These are phyloP conservation scores for Uloborus plumipes DNA, from an alignment of 2,888 invertebrate species.

Conservation along the genomic window DNA sequence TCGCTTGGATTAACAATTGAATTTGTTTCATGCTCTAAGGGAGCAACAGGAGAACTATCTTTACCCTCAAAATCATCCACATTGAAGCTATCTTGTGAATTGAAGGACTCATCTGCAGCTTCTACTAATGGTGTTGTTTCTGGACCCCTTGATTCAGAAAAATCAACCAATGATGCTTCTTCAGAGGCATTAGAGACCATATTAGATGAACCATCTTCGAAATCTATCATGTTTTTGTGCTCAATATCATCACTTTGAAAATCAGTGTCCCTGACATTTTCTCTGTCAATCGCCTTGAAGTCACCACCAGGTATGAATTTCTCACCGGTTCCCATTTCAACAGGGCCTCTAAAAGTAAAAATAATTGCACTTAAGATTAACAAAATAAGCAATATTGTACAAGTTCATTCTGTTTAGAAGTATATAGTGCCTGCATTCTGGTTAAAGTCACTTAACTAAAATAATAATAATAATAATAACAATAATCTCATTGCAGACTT, in stretches of 20 bases:
- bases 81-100: neutral
- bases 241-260: neutral
- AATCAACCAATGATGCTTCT: neutral
- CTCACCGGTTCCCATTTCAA: slow-evolving; percentile 67
- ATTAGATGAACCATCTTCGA: slow-evolving; percentile 17
- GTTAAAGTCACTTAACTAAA: too few species aligned
- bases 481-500: too few species aligned
- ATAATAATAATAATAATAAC: too few species aligned
- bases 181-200: slow-evolving; percentile 33
- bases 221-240: neutral
- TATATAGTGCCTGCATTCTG: too few species aligned
- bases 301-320: slow-evolving; percentile 67
- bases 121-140: neutral
- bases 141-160: neutral
- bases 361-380: slow-evolving; percentile 12
- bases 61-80: neutral
- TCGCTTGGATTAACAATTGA: neutral
- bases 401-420: too few species aligned
- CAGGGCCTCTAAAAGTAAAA: slow-evolving; percentile 63
- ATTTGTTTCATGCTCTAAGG: neutral
- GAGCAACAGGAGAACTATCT: neutral
- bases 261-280: slow-evolving; percentile 9
- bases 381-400: neutral
- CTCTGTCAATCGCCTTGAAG: slow-evolving; percentile 54
- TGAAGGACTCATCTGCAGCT: neutral